Base-by-base conservation (phyloP, 2,797 vertebrate species). In the Sebastes steindachneri region DNA sequence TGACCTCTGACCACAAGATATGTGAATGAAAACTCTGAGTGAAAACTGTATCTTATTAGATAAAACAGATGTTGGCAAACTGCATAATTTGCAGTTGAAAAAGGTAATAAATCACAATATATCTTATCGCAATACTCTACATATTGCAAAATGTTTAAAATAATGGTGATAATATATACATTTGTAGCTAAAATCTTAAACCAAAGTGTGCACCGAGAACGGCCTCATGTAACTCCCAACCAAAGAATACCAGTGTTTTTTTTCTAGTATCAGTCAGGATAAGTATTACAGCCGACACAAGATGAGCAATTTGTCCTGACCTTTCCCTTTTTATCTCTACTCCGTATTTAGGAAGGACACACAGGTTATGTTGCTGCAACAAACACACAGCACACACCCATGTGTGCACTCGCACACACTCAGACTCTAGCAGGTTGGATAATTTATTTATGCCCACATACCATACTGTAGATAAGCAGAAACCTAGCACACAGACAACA, bases 371-470 rank as follows among this genome's bases (percentile, higher is more conserved):
- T 92, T 90, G 83, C 67, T 83, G 76, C 80, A 86, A 84, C 86
- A 92, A 57, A 89, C 73, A 72, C 45, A 69, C 58, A 77, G 45
- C 14, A 59, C 54, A 65, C 23, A 54, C 25, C 54, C 29, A 12
- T 48, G 66, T 59, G 69, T 55, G 67, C 59, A 35, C 51, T 29
- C 28, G 0, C 65, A 60, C n/a, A 26, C 73, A 37, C 67, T 33
- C 65, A 67, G 5, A 60, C 45, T 41, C 67, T 31, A 3, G 33
- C 21, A 3, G 31, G 21, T 31, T 68, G 29, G 25, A 84, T 84
- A 7, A 77, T 79, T 87, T 88, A 87, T 90, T 91, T 79, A 82
- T 88, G 73, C 68, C 66, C 67, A 55, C 80, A 88, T 86, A 79
- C 75, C 65, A 31, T 76, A 68, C 51, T 74, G 70, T 65, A 63